Evolutionary conservation across 1,140 invertebrate genomes (phyloP).

Genomic region (Drosophila rhopaloa): DNA sequence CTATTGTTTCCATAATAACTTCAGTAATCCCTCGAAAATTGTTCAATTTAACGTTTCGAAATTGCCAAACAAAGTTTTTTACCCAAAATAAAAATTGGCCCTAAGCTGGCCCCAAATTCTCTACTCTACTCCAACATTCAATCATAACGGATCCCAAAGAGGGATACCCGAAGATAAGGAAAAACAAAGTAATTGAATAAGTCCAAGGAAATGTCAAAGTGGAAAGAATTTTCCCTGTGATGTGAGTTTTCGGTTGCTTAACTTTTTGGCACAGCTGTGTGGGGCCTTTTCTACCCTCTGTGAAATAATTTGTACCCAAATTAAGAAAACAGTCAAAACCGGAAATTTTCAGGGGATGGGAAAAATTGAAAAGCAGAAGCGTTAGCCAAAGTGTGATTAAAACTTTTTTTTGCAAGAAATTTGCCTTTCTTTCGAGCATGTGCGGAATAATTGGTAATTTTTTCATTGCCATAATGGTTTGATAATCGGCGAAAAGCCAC

Average conservation of each 20-base stretch:
- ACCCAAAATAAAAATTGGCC: constrained; percentile 30
- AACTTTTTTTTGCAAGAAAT: constrained; percentile 60
- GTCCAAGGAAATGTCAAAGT: constrained; percentile 56
- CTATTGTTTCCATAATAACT: constrained; percentile 40
- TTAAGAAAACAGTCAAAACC: constrained; percentile 62
- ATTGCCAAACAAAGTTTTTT: constrained; percentile 38
- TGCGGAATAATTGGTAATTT: constrained; percentile 23
- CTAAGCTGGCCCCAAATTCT: constrained; percentile 45
- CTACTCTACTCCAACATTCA: constrained; percentile 42
- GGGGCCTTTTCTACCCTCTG: constrained; percentile 29
- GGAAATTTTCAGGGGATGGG: constrained; percentile 4
- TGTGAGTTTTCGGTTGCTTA: constrained; percentile 54
- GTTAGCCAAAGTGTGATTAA: constrained; percentile 80
- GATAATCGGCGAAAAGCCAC: constrained; percentile 32
- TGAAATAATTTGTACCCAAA: constrained; percentile 79
- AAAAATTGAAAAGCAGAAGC: constrained; percentile 71
- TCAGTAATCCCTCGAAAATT: constrained; percentile 48
- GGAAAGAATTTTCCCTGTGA: constrained; percentile 53
- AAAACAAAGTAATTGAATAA: constrained; percentile 57
- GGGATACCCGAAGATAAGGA: constrained; percentile 43
- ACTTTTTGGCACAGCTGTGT: constrained; percentile 65
- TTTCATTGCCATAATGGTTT: constrained; percentile 39
- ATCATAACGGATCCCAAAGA: constrained; percentile 38
- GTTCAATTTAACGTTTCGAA: constrained; percentile 47
- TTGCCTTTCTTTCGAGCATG: neutral